These are phyloP conservation scores for Asobara japonica DNA, from an alignment of 1,140 invertebrate species.

Conservation along the genomic window DNA sequence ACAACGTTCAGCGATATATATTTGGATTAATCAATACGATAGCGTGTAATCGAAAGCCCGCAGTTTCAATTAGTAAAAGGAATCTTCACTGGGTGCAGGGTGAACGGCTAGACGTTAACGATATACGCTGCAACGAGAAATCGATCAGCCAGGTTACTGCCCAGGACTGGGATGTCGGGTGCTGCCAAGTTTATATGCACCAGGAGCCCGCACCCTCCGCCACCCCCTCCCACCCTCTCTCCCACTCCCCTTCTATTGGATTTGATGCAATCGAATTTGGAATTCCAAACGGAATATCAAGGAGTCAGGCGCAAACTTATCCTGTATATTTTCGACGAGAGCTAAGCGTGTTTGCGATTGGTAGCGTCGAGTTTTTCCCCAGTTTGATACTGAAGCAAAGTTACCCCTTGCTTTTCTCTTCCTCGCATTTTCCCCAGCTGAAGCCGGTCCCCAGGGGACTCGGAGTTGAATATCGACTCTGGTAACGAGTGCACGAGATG, in stretches of 20 bases:
- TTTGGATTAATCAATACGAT: background rate
- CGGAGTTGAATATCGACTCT: slow-evolving; percentile 6
- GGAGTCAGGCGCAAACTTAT: background rate
- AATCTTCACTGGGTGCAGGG: background rate
- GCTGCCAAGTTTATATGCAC: slow-evolving; percentile 7
- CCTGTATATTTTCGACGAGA: background rate
- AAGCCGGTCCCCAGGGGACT: background rate
- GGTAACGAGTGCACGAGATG: background rate
- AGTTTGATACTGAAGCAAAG: background rate
- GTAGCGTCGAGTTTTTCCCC: background rate
- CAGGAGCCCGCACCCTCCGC: slow-evolving; percentile 30
- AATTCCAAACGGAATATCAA: background rate
- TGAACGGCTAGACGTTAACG: slow-evolving; percentile 15
- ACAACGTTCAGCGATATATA: background rate
- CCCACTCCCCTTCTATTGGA: background rate
- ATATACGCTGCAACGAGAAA: slow-evolving; percentile 21
- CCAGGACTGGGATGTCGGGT: background rate
- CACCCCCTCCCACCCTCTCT: slow-evolving; percentile 14
- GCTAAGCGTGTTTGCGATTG: background rate
- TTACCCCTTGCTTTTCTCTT: background rate
- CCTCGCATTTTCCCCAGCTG: background rate
- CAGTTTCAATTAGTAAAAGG: slow-evolving; percentile 29
- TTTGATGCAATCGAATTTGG: slow-evolving; percentile 2
- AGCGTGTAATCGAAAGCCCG: background rate
- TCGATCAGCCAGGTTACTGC: slow-evolving; percentile 7